Percentiles rank a stretch among this genome's conserved stretches.
Evolutionary conservation across 2,113 vertebrate genomes (phyloP).

Genomic region (Thermophis baileyi): DNA sequence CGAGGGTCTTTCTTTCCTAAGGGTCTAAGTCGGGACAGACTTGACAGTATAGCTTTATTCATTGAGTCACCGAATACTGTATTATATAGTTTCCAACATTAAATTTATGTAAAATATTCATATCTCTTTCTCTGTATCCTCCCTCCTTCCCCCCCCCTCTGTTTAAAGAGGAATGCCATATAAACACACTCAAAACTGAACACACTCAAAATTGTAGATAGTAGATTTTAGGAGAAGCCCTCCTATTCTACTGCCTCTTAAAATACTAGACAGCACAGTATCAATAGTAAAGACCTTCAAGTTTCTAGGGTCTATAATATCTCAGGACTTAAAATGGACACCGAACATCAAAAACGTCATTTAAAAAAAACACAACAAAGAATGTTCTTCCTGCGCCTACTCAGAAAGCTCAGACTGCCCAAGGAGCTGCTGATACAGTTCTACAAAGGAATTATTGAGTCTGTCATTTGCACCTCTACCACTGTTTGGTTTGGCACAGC

Average conservation of each 20-base stretch:
- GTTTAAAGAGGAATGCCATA: not conserved
- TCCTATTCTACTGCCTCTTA: not conserved
- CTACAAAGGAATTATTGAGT: too few relatives aligned
- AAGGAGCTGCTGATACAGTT: too few relatives aligned
- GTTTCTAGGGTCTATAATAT: not conserved
- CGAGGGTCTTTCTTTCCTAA: not conserved
- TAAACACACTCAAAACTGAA: not conserved
- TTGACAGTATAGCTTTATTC: conserved; percentile 39
- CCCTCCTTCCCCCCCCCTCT: not conserved
- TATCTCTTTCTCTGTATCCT: not conserved
- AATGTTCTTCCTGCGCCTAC: not conserved
- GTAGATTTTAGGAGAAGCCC: not conserved
- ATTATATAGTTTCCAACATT: conserved; percentile 33
- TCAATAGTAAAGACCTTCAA: not conserved
- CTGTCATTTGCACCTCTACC: too few relatives aligned
- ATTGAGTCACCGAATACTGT: conserved; percentile 4
- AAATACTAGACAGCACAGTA: not conserved
- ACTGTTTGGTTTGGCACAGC: too few relatives aligned
- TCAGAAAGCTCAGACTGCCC: not conserved
- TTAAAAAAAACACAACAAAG: not conserved
- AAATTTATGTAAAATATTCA: conserved; percentile 12
- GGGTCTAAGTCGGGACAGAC: not conserved
- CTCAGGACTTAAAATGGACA: not conserved
- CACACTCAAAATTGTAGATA: not conserved
- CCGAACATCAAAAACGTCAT: not conserved